Percentiles rank a stretch among this genome's conserved stretches.
These are phyloP conservation scores for Ctena decussata DNA, from an alignment of 2,888 invertebrate genomes.

Conservation along the genomic window DNA sequence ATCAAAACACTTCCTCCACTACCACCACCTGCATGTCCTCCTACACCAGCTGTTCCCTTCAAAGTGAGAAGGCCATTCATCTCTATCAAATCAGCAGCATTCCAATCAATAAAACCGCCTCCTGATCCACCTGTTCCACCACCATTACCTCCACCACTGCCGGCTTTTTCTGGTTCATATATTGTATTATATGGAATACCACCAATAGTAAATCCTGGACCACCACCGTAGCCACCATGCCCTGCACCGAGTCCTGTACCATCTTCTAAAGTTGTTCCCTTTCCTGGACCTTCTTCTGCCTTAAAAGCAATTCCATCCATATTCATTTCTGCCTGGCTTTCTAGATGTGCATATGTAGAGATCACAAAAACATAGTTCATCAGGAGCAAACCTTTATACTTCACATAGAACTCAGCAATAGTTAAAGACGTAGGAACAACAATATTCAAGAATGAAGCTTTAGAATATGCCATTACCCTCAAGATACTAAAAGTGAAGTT, in stretches of 20 bases:
- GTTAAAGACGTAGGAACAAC: constrained; percentile 62
- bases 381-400: constrained; percentile 72
- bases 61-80: constrained; percentile 75
- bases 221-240: constrained; percentile 77
- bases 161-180: constrained; percentile 68
- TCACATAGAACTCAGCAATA: constrained; percentile 71
- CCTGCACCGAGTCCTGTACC: constrained; percentile 72
- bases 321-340: constrained; percentile 75
- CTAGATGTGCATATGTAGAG: constrained; percentile 72
- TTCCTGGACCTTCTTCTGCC: constrained; percentile 70
- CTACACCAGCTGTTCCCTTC: constrained; percentile 67
- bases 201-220: constrained; percentile 67
- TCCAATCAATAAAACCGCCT: constrained; percentile 76
- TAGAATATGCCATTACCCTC: constrained; percentile 69
- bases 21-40: constrained; percentile 75
- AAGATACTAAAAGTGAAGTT: constrained; percentile 75
- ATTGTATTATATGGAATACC: constrained; percentile 75
- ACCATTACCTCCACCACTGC: constrained; percentile 77
- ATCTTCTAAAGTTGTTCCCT: constrained; percentile 61
- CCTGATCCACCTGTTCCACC: constrained; percentile 74
- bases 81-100: constrained; percentile 72
- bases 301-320: constrained; percentile 73
- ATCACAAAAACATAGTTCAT: constrained; percentile 73
- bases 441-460: constrained; percentile 73
- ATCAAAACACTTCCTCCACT: constrained; percentile 77